A percentile compares a stretch with the other conserved stretches of the same genome.
phyloP scores from a whole-genome alignment of 2,797 vertebrate species.

The Nothura maculosa region DNA sequence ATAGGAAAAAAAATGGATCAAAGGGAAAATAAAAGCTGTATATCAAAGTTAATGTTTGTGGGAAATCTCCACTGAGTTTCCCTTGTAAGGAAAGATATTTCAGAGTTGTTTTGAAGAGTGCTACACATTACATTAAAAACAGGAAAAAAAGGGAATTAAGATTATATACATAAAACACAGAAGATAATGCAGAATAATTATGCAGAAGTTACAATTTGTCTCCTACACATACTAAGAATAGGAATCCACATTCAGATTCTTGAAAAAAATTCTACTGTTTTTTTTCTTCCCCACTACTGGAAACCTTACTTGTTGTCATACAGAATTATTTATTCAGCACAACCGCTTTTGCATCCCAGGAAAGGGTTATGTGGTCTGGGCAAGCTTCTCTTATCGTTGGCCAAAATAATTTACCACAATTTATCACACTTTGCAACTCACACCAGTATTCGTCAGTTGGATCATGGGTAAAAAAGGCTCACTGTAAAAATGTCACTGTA shows the following conservation, averaged over 20 bases:
- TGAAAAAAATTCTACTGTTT: background rate
- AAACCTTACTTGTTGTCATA: slow-evolving; percentile 39
- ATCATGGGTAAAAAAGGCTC: slow-evolving; percentile 24
- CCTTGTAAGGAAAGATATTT: background rate
- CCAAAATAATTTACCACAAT: slow-evolving; percentile 56
- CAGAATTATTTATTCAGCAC: slow-evolving; percentile 41
- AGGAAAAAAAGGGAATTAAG: background rate
- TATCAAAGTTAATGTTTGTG: slow-evolving; percentile 45
- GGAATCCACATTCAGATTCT: background rate
- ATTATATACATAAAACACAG: background rate
- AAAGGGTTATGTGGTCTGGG: slow-evolving; percentile 48
- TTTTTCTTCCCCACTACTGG: background rate
- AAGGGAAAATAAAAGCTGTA: slow-evolving; percentile 56
- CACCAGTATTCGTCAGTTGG: background rate
- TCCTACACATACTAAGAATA: background rate
- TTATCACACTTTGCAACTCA: slow-evolving; percentile 49
- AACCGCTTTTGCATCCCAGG: slow-evolving; percentile 38
- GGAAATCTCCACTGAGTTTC: slow-evolving; percentile 13
- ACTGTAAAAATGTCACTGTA: background rate
- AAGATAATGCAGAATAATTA: background rate
- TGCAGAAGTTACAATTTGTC: background rate
- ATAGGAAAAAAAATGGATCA: background rate
- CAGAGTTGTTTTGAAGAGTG: background rate
- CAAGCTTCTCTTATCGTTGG: slow-evolving; percentile 37
- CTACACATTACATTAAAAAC: background rate